Percentiles rank a stretch among this genome's conserved stretches.
phyloP scores from a whole-genome alignment of 2,888 invertebrate genomes.

The Portevinia maculata region DNA sequence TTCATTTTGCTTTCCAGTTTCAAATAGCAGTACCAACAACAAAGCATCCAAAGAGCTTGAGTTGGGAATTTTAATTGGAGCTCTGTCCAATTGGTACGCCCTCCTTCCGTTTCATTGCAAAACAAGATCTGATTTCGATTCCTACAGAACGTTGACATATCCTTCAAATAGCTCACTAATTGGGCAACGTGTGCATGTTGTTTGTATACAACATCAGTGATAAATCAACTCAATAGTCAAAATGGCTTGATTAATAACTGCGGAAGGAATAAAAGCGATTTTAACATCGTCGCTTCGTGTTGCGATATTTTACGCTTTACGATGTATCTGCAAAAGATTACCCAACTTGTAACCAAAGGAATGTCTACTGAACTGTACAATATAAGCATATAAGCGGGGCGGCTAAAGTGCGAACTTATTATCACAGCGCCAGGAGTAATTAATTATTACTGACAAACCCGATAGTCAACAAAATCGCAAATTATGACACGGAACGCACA shows the following conservation, averaged over 20 bases:
- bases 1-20: conserved; percentile 10
- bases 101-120: conserved; percentile 18
- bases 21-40: conserved; percentile 5
- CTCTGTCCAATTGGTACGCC: conserved; percentile 27
- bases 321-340: no score
- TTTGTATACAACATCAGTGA: conserved; percentile 10
- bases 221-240: conserved; percentile 26
- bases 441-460: conserved; percentile 45
- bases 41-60: conserved; percentile 19
- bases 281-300: background rate
- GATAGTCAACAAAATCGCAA: conserved; percentile 20
- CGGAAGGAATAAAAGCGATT: background rate
- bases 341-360: background rate
- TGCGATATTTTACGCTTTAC: no score
- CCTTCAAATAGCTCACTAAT: conserved; percentile 53
- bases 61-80: conserved; percentile 58
- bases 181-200: conserved; percentile 20
- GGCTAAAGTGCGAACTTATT: background rate
- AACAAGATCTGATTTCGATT: conserved; percentile 17
- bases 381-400: background rate
- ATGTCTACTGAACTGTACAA: background rate
- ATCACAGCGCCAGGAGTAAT: conserved; percentile 11
- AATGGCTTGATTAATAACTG: conserved; percentile 4
- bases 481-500: conserved; percentile 42
- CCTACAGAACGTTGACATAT: conserved; percentile 34